Conservation (phyloP, 2,888 invertebrate genomes). For the Euplagia quadripunctaria region DNA sequence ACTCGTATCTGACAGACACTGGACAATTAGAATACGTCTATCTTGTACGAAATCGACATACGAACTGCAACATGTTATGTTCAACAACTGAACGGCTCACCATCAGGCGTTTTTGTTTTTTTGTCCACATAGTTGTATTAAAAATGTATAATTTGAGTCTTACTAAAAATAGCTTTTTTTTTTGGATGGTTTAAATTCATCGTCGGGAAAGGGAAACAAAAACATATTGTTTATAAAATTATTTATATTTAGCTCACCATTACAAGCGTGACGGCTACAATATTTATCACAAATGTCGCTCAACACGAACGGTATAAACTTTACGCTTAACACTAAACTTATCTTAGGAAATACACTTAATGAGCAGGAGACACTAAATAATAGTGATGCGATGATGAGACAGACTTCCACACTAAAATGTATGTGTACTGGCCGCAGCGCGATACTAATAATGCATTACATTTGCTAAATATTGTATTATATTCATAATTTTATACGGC, state of each 20-base stretch:
- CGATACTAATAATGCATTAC: conserved; percentile 4
- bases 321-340: conserved; percentile 34
- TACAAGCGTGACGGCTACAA: conserved; percentile 34
- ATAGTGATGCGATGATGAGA: background rate
- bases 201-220: background rate
- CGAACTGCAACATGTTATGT: too few relatives aligned
- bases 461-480: conserved; percentile 9
- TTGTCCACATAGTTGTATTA: too few relatives aligned
- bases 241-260: conserved; percentile 36
- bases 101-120: too few relatives aligned
- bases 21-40: too few relatives aligned
- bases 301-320: conserved; percentile 32
- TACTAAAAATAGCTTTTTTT: too few relatives aligned
- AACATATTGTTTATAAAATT: background rate
- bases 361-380: conserved; percentile 20
- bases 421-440: background rate
- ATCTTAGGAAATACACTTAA: conserved; percentile 21
- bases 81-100: too few relatives aligned
- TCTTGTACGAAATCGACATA: background rate
- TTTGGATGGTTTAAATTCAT: too few relatives aligned
- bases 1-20: too few relatives aligned
- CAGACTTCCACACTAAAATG: conserved; percentile 2
- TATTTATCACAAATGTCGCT: conserved; percentile 47
- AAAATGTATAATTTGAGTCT: too few relatives aligned
- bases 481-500: conserved; percentile 2